Evolutionary conservation across 2,797 vertebrate genomes (phyloP).

Genomic region (Falco columbarius): DNA sequence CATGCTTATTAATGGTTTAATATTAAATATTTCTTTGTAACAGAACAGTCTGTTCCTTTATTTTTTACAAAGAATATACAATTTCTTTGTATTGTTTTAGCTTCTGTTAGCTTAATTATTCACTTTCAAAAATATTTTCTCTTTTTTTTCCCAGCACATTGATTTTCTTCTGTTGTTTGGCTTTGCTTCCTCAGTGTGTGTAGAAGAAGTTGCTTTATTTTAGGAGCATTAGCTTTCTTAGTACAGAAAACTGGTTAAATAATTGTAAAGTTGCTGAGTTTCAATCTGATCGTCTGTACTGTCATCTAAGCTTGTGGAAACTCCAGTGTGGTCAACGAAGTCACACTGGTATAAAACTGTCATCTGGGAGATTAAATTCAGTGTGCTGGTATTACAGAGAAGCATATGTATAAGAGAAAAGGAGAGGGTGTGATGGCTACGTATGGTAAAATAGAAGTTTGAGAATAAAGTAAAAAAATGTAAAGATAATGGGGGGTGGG

Average conservation of each 20-base stretch:
- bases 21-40: background rate
- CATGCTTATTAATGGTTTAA: background rate
- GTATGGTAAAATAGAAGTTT: background rate
- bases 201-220: background rate
- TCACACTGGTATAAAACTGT: background rate
- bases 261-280: background rate
- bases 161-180: background rate
- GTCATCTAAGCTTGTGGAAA: background rate
- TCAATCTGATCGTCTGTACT: background rate
- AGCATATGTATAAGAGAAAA: background rate
- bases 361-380: background rate
- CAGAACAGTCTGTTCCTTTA: background rate
- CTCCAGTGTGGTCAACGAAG: background rate
- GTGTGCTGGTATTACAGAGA: background rate
- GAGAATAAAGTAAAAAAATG: background rate
- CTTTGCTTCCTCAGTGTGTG: background rate
- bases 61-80: background rate
- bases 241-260: background rate
- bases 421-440: rapidly evolving
- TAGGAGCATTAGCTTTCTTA: slow-evolving; percentile 11
- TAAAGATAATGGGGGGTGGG: background rate
- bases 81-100: background rate
- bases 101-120: slow-evolving; percentile 10
- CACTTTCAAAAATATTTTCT: background rate
- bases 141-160: background rate